phyloP scores from a whole-genome alignment of 2,888 invertebrate species.

The Tethea ocularis region DNA sequence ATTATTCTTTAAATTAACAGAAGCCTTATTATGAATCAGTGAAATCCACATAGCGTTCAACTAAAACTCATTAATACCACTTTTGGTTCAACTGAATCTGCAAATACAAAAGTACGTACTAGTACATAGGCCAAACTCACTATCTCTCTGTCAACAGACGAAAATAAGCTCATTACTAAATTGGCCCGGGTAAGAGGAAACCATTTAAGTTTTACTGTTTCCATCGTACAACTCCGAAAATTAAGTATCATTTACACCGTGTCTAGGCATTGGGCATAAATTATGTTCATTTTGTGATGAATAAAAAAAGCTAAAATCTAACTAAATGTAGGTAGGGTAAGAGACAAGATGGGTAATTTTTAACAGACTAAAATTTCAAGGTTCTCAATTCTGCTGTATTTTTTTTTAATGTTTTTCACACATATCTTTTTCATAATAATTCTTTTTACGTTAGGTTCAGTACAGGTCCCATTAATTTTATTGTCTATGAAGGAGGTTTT shows the following conservation, averaged over 20 bases:
- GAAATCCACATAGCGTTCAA: background rate
- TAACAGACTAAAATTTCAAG: too few relatives aligned
- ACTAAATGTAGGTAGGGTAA: too few relatives aligned
- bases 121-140: slow-evolving; percentile 28
- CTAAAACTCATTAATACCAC: background rate
- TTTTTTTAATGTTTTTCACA: too few relatives aligned
- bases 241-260: slow-evolving; percentile 40
- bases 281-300: background rate
- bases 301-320: background rate
- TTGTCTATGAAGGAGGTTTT: too few relatives aligned
- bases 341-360: too few relatives aligned
- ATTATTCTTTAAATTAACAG: background rate
- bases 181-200: slow-evolving; percentile 55
- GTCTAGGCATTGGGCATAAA: background rate
- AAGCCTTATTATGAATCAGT: background rate
- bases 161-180: slow-evolving; percentile 59
- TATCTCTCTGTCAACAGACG: slow-evolving; percentile 51
- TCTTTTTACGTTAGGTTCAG: too few relatives aligned
- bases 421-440: too few relatives aligned
- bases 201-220: slow-evolving; percentile 68
- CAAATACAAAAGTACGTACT: background rate
- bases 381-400: too few relatives aligned
- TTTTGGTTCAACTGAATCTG: background rate
- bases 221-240: slow-evolving; percentile 40
- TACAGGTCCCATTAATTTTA: too few relatives aligned